Base-by-base conservation (phyloP, 1,140 invertebrate genomes). In the Sitodiplosis mosellana region DNA sequence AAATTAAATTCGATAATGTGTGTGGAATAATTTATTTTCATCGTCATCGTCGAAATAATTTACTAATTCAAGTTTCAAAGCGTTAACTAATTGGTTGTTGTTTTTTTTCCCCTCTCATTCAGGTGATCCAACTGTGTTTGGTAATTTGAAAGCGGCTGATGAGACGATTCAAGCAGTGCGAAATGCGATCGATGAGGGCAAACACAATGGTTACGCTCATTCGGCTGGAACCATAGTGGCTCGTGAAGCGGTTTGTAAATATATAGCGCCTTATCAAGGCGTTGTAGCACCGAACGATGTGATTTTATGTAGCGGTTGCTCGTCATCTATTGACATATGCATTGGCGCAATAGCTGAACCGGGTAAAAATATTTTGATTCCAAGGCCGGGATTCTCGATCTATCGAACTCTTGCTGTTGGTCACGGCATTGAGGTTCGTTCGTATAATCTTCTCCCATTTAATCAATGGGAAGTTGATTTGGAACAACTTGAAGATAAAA, bases 281-380 rank as follows among this genome's bases (percentile, higher is more conserved):
- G 55, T 67, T 40, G 67, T 87, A 0, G 66, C 73, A 42, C 55
- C 78, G 1, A 75, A 84, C 57, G 90, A 96, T 68, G 81, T 96
- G 4, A 77, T 95, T 43, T 68, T 96, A 44, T 87, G 87, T 59
- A 90, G 85, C 60, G 91, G 92, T 41, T 92, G 88, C 61, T 94
- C 90, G 1, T 82, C 86, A 56, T 86, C 92, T 1, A 68, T 97
- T 47, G 91, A 96, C 58, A 61, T 94, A 18, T 85, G 83, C 55
- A 90, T 97, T 53, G 78, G 80, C 12, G 85, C 76, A 1, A 58
- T 96, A 20, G 87, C 84, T 8, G 76, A 82, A 59, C 69, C 75
- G 14, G 88, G 86, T 41, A 74, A 92, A 61, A 93, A 91, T 64
- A 86, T 97, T 55, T 66, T 96, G 5, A 79, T 95, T 45, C 92